A percentile compares a stretch with the other conserved stretches of the same genome.
Evolutionary conservation across 1,140 invertebrate genomes (phyloP).

Genomic region (Tribolium madens): DNA sequence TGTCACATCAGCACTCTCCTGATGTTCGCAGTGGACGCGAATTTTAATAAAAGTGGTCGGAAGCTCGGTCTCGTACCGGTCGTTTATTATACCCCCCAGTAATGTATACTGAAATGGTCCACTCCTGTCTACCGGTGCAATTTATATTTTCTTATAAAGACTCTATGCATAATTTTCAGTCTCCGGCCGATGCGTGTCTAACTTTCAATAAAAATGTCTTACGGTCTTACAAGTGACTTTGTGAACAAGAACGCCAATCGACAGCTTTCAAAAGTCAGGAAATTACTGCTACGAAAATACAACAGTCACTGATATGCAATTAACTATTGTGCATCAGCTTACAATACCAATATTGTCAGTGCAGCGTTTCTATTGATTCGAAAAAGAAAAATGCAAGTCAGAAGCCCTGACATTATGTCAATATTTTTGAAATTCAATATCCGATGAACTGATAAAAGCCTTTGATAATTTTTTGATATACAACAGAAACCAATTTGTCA

Average conservation of each 20-base stretch:
- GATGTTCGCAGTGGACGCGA: conserved; percentile 49
- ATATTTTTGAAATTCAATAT: conserved; percentile 38
- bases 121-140: conserved; percentile 38
- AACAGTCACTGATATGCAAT: neutral
- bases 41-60: conserved; percentile 55
- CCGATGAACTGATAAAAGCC: conserved; percentile 16
- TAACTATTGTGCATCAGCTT: neutral
- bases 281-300: neutral
- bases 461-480: conserved; percentile 4
- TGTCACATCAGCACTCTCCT: conserved; percentile 52
- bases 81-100: conserved; percentile 50
- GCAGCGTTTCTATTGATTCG: neutral
- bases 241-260: neutral
- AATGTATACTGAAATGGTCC: conserved; percentile 47
- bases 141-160: conserved; percentile 43
- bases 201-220: conserved; percentile 34
- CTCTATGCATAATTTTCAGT: conserved; percentile 42
- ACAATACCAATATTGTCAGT: neutral
- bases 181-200: conserved; percentile 1
- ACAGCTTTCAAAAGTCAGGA: neutral
- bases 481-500: neutral
- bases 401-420: neutral
- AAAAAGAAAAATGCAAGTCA: conserved; percentile 10
- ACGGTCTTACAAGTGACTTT: neutral
- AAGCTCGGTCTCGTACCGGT: conserved; percentile 44